These are phyloP conservation scores for Athalia circularis DNA, from an alignment of 2,888 invertebrate genomes.

Conservation along the genomic window DNA sequence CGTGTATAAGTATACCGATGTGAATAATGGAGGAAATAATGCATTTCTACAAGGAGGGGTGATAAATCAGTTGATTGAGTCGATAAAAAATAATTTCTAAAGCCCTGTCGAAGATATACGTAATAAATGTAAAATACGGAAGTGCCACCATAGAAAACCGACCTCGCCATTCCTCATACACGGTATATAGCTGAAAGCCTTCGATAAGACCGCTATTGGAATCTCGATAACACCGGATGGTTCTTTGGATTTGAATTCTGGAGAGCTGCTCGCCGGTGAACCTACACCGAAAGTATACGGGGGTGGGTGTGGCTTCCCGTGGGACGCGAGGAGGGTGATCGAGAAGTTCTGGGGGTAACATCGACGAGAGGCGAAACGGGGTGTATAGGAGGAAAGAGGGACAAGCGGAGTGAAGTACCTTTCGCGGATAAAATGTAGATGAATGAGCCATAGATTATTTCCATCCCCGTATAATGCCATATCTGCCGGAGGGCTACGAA, in stretches of 20 bases:
- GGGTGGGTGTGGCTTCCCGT: slow-evolving; percentile 42
- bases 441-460: slow-evolving; percentile 73
- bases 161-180: slow-evolving; percentile 70
- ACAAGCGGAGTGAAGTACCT: slow-evolving; percentile 53
- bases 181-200: slow-evolving; percentile 66
- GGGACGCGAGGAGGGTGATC: slow-evolving; percentile 4
- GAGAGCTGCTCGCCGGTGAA: slow-evolving; percentile 22
- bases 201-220: slow-evolving; percentile 72
- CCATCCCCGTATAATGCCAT: slow-evolving; percentile 70
- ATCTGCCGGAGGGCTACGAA: slow-evolving; percentile 54
- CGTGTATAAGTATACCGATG: not conserved
- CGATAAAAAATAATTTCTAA: slow-evolving; percentile 65
- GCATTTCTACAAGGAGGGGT: slow-evolving; percentile 3
- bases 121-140: slow-evolving; percentile 71
- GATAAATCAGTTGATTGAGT: slow-evolving; percentile 39
- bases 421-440: slow-evolving; percentile 71
- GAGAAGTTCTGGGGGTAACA: slow-evolving; percentile 19
- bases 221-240: slow-evolving; percentile 69
- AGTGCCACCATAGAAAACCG: slow-evolving; percentile 62
- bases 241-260: slow-evolving; percentile 68
- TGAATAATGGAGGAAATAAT: slow-evolving; percentile 12
- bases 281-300: not conserved
- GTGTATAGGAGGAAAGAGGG: slow-evolving; percentile 28
- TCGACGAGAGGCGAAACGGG: slow-evolving; percentile 32
- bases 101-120: slow-evolving; percentile 64